Conservation (phyloP, 2,113 vertebrate genomes). For the Osmerus mordax region DNA sequence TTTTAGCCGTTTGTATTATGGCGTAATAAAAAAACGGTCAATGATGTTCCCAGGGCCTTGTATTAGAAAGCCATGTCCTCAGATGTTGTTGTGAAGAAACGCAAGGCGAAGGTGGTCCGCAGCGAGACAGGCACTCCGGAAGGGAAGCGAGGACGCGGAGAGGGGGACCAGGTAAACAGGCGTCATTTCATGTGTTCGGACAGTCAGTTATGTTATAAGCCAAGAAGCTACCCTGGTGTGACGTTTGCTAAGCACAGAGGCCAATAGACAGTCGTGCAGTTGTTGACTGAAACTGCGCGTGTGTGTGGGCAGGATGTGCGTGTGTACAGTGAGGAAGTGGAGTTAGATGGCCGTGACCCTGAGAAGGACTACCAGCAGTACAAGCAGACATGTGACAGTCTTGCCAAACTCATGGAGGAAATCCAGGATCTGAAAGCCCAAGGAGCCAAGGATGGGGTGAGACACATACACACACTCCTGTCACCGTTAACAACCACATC, state of each 20-base stretch:
- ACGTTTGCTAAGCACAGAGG: too few species aligned
- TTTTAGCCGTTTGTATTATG: too few species aligned
- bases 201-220: too few species aligned
- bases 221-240: too few species aligned
- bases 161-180: conserved; percentile 79
- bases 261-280: neutral
- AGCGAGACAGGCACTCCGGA: conserved; percentile 81
- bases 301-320: conserved; percentile 73
- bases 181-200: too few species aligned
- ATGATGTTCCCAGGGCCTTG: neutral
- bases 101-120: conserved; percentile 92
- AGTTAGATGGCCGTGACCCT: conserved; percentile 86
- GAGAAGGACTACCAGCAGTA: conserved; percentile 86
- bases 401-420: conserved; percentile 89
- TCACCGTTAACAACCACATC: neutral
- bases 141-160: conserved; percentile 79
- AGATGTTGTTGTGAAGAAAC: conserved; percentile 83
- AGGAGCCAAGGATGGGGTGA: conserved; percentile 87
- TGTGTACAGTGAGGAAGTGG: conserved; percentile 89
- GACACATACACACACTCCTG: conserved; percentile 27
- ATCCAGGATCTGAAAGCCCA: conserved; percentile 92
- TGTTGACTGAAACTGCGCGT: neutral
- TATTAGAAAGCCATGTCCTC: conserved; percentile 52
- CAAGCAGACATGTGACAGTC: conserved; percentile 86
- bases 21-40: too few species aligned